Evolutionary conservation across 2,113 vertebrate species (phyloP).

Genomic region (Chlorocebus sabaeus): DNA sequence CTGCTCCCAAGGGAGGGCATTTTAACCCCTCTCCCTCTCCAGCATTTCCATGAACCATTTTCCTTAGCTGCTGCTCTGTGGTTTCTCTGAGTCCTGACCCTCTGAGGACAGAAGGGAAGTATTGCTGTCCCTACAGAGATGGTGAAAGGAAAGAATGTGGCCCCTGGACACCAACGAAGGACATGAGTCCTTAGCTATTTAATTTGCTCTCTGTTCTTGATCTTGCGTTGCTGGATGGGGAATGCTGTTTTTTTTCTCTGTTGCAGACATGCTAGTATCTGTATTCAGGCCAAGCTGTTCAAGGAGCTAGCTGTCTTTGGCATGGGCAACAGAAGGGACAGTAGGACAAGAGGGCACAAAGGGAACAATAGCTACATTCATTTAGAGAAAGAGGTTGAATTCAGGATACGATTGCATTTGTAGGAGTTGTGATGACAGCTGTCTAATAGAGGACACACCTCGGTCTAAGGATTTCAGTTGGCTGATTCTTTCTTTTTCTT

Average conservation of each 20-base stretch:
- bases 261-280: neutral
- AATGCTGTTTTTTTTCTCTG: neutral
- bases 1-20: neutral
- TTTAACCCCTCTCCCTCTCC: neutral
- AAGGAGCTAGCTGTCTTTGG: neutral
- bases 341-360: neutral
- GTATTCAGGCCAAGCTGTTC: neutral
- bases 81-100: neutral
- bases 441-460: neutral
- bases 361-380: neutral
- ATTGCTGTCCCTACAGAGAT: neutral
- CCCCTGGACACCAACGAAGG: neutral
- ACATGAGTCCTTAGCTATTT: neutral
- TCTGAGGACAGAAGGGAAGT: constrained; percentile 4
- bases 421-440: neutral
- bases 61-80: neutral
- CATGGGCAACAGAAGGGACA: neutral
- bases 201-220: neutral
- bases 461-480: neutral
- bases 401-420: neutral
- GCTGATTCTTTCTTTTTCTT: neutral
- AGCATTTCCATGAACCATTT: neutral
- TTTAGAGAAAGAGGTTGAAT: neutral
- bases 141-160: neutral
- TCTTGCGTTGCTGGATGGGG: neutral